Base-by-base conservation (phyloP, 2,797 vertebrate species). In the Knipowitschia caucasica region DNA sequence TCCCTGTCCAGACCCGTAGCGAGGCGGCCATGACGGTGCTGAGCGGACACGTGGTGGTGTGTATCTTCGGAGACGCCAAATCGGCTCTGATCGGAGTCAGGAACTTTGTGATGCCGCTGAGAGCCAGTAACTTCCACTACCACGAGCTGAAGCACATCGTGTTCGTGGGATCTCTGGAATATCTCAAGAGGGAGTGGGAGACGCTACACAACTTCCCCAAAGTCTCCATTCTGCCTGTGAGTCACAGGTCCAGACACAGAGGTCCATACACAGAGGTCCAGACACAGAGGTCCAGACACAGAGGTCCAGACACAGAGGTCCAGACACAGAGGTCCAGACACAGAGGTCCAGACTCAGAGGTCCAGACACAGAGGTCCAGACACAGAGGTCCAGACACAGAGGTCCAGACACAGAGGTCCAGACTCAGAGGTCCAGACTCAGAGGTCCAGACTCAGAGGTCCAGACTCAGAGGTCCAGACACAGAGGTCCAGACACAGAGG, bases 111-210 rank as follows among this genome's bases (percentile, higher is more conserved):
- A 99, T 99, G 97, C 97, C 97, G 52, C 92, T 99, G 80, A 93
- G 97, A 90, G 97, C 97, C 71, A 99, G 97, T 89, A 99, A 99
- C 87, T 99, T 99, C 78, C 97, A 99, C 88, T 98, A 95, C 80
- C 97, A 99, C 0, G 96, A 99, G 80, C 92, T 99, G 70, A 99
- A 99, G 75, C 97, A 94, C 72, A 99, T 99, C 40, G 97, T 99
- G 30, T 99, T 99, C 70, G 95, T 99, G 81, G 97, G 97, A 62
- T 98, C 95, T 38, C 89, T 99, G 80, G 97, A 99, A 61, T 99
- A 99, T 84, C 89, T 99, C 77, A 92, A 90, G 53, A 89, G 96
- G 73, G 97, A 99, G 84, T 99, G 97, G 97, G 97, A 99, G 79
- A 98, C 95, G 4, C 91, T 99, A 78, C 95, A 98, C 86, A 99